A percentile compares a stretch with the other conserved stretches of the same genome.
Evolutionary conservation across 2,113 vertebrate species (phyloP).

Genomic region (Amphilophus citrinellus): DNA sequence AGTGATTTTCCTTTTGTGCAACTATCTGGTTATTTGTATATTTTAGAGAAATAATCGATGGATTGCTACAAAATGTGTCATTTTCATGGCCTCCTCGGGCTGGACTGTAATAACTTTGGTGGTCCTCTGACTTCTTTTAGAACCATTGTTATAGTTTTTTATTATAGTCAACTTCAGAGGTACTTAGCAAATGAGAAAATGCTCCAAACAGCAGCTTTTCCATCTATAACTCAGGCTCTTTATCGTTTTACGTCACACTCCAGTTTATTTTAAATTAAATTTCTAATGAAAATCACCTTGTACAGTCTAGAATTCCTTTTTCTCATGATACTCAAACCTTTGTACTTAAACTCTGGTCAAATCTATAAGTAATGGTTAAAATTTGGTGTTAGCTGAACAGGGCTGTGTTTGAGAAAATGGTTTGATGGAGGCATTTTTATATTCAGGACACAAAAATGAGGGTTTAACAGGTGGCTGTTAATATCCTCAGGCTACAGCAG

Average conservation of each 20-base stretch:
- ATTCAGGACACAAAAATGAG: not conserved
- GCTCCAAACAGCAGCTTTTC: not conserved
- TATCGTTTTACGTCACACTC: not conserved
- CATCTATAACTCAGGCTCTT: not conserved
- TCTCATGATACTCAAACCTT: not conserved
- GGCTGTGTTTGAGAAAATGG: fast-evolving
- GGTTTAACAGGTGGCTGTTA: not conserved
- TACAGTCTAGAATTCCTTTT: not conserved
- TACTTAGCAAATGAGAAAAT: no score
- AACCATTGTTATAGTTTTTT: not conserved
- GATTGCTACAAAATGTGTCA: no score
- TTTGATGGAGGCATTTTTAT: not conserved
- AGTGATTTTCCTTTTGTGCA: no score
- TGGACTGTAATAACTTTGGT: not conserved
- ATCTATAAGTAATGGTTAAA: not conserved
- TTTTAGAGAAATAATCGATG: no score
- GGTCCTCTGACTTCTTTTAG: not conserved
- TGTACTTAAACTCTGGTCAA: not conserved
- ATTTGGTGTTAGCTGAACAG: not conserved
- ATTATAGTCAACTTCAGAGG: no score
- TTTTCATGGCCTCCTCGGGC: not conserved
- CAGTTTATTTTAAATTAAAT: not conserved
- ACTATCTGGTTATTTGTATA: no score
- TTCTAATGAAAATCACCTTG: not conserved
- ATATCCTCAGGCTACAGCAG: not conserved